Conservation (phyloP, 2,797 vertebrate genomes). For the Lerista edwardsae region DNA sequence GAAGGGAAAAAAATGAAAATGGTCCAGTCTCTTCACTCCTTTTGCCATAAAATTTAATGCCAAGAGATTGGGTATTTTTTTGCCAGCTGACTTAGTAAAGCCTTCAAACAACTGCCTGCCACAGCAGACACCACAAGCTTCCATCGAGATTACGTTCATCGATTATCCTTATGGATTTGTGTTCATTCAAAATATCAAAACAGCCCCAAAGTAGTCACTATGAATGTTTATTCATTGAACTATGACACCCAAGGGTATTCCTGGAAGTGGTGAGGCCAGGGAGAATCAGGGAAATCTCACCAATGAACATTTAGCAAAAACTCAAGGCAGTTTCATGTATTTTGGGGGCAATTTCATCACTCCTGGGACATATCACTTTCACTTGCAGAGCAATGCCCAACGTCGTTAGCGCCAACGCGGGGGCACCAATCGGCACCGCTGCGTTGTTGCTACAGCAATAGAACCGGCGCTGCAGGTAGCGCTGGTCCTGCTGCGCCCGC, state of each 20-base stretch:
- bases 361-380: not conserved
- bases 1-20: not conserved
- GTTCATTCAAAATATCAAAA: slow-evolving; percentile 69
- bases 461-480: too few relatives aligned
- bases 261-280: slow-evolving; percentile 1
- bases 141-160: slow-evolving; percentile 56
- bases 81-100: slow-evolving; percentile 70
- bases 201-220: slow-evolving; percentile 42
- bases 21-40: slow-evolving; percentile 22
- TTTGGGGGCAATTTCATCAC: not conserved
- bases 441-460: too few relatives aligned
- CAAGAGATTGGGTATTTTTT: slow-evolving; percentile 53
- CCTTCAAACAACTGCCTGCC: slow-evolving; percentile 49
- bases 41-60: slow-evolving; percentile 53
- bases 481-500: too few relatives aligned
- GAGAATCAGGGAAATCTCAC: not conserved
- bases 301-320: not conserved
- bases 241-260: slow-evolving; percentile 36
- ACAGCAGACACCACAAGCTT: slow-evolving; percentile 61
- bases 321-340: accelerated
- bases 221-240: slow-evolving; percentile 54
- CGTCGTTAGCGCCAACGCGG: too few relatives aligned
- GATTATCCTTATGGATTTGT: slow-evolving; percentile 63
- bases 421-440: too few relatives aligned
- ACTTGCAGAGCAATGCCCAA: too few relatives aligned